A percentile compares a stretch with the other conserved stretches of the same genome.
phyloP scores from a whole-genome alignment of 2,797 vertebrate species.

The Eidolon dupreanum region DNA sequence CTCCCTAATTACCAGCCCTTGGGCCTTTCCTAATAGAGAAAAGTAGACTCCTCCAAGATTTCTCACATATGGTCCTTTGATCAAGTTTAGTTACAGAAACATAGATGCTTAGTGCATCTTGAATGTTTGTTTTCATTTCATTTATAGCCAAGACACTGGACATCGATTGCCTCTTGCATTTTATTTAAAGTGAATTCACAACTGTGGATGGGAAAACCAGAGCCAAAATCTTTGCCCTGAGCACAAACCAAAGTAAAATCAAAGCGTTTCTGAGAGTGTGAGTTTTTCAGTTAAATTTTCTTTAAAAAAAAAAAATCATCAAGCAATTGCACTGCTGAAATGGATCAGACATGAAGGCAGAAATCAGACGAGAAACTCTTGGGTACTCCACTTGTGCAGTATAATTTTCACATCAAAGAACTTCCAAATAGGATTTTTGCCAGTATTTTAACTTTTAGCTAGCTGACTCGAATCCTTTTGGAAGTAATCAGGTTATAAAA shows the following conservation, averaged over 20 bases:
- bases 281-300: conserved; percentile 74
- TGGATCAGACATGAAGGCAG: conserved; percentile 76
- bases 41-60: not conserved
- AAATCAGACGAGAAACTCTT: conserved; percentile 66
- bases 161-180: conserved; percentile 73
- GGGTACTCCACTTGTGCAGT: not conserved
- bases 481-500: conserved; percentile 70
- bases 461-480: conserved; percentile 56
- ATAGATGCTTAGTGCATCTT: not conserved
- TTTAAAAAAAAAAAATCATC: conserved; percentile 66
- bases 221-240: conserved; percentile 69
- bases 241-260: conserved; percentile 77
- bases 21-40: not conserved
- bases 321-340: conserved; percentile 73
- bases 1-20: not conserved
- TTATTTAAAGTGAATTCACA: conserved; percentile 70
- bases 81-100: conserved; percentile 30
- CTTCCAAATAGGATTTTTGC: conserved; percentile 76
- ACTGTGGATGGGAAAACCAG: conserved; percentile 46
- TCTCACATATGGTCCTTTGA: not conserved
- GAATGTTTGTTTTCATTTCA: conserved; percentile 67
- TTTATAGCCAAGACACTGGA: conserved; percentile 54
- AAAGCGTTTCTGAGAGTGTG: conserved; percentile 66
- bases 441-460: conserved; percentile 74
- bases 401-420: conserved; percentile 82